phyloP scores from a whole-genome alignment of 2,797 vertebrate genomes.

The Oreochromis mossambicus region DNA sequence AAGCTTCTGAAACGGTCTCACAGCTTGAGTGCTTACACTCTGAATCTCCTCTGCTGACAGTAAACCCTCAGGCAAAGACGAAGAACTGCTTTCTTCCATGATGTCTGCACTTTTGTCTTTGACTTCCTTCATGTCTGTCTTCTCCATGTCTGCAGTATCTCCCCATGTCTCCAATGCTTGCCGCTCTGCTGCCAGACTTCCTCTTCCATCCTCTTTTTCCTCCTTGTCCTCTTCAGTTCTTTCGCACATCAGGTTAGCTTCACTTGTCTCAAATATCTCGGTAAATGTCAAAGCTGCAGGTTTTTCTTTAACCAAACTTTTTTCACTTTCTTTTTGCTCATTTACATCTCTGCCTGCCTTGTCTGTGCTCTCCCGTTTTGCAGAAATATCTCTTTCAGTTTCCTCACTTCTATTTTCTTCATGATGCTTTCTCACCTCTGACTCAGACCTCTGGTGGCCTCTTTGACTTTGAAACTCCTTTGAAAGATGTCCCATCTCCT shows the following conservation, averaged over 20 bases:
- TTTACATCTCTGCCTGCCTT: neutral
- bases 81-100: neutral
- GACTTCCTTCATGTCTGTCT: neutral
- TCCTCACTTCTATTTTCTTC: neutral
- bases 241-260: neutral
- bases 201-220: neutral
- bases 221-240: neutral
- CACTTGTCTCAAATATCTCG: neutral
- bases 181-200: neutral
- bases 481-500: neutral
- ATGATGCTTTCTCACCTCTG: neutral
- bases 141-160: neutral
- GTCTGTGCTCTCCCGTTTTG: neutral
- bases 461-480: neutral
- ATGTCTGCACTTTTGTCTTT: neutral
- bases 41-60: slow-evolving; percentile 69
- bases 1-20: neutral
- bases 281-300: neutral
- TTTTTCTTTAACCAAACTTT: neutral
- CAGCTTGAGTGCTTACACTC: slow-evolving; percentile 50
- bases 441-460: neutral
- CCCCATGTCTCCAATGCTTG: neutral
- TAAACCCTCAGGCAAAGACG: slow-evolving; percentile 26
- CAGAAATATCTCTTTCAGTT: neutral
- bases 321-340: neutral